Evolutionary conservation across 2,888 invertebrate genomes (phyloP).

Genomic region (Bugula neritina): DNA sequence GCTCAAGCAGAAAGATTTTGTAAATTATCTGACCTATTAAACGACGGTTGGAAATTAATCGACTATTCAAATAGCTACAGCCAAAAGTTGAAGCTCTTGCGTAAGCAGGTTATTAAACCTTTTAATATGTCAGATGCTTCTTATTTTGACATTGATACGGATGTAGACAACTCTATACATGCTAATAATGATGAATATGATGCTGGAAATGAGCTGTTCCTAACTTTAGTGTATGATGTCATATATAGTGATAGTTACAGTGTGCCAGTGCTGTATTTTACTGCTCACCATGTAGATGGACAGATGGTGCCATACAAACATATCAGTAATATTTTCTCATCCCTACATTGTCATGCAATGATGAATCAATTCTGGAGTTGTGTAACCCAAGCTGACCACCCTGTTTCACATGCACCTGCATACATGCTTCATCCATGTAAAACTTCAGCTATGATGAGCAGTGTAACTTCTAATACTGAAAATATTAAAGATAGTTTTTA

Average conservation of each 20-base stretch:
- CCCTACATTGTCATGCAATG: not conserved
- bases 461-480: not conserved
- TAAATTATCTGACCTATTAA: not conserved
- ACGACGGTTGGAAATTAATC: not conserved
- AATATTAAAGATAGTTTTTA: slow-evolving; percentile 31
- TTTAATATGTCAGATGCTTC: not conserved
- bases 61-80: not conserved
- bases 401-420: slow-evolving; percentile 46
- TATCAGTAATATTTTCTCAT: not conserved
- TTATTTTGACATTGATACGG: not conserved
- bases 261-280: slow-evolving; percentile 54
- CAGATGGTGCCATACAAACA: slow-evolving; percentile 1
- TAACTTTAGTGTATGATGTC: slow-evolving; percentile 49
- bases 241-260: slow-evolving; percentile 52
- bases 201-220: too few species aligned
- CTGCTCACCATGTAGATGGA: slow-evolving; percentile 41
- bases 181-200: too few species aligned
- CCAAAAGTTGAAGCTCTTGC: not conserved
- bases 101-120: not conserved
- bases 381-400: slow-evolving; percentile 40
- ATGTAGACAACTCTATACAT: not conserved
- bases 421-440: slow-evolving; percentile 52
- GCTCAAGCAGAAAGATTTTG: not conserved
- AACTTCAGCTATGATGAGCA: slow-evolving; percentile 45
- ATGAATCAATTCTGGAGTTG: not conserved